Base-by-base conservation (phyloP, 2,113 vertebrate species). In the Oreochromis tanganicae region DNA sequence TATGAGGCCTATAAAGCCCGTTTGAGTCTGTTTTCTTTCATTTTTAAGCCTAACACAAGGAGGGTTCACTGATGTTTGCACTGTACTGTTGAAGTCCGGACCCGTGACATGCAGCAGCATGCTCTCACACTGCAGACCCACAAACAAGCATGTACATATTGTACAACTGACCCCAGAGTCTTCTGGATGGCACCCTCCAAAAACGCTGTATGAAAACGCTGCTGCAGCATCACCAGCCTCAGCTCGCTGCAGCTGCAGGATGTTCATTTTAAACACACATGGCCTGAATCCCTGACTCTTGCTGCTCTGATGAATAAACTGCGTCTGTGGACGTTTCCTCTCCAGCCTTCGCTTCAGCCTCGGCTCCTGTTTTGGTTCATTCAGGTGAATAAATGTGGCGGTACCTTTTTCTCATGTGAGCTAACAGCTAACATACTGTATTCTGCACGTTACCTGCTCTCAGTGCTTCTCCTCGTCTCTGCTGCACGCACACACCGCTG, bases 51-150 rank as follows among this genome's bases (percentile, higher is more conserved):
- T 19, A 75, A 48, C 14, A 29, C 43, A 29, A 21, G 1, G 36
- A 46, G 41, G 13, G 14, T 29, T 48, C 6, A 11, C 68, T 29
- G 41, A 43, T 48, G 68, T 48, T 75, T 75, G 41, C 41, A 7
- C 68, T 0, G 68, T 1, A 6, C 66, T 71, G 41, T 75, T 75
- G 43, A 0, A 46, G 68, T 27, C 21, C 1, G 21, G 68, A 43
- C 10, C 59, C 6, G 1, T 57, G 55, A 29, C 32, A 11, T 9
- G 41, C 41, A 75, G 68, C 41, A 29, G 68, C 9, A 9, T 29
- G 21, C 19, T 48, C 24, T 75, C 16, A 2, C 41, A 29, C 12
- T 3, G 41, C 21, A 29, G 14, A 75, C 41, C 21, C 36, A 43
- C 36, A 46, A 48, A 48, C 13, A 46, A 16, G n/a, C 14, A 9